Evolutionary conservation across 2,888 invertebrate species (phyloP).

Genomic region (Pandemis heparana): DNA sequence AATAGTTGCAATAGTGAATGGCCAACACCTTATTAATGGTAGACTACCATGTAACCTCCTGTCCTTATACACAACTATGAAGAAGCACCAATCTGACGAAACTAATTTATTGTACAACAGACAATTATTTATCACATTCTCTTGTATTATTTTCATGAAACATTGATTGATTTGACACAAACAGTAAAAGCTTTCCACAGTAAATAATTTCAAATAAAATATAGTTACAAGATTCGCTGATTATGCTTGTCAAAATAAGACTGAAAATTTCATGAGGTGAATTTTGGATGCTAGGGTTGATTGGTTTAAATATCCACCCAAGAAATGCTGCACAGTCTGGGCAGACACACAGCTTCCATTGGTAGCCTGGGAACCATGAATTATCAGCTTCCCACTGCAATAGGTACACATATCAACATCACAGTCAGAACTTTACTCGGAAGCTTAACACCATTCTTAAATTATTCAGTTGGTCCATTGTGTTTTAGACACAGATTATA

Average conservation of each 20-base stretch:
- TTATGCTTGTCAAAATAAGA: slow-evolving; percentile 61
- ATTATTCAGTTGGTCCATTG: background rate
- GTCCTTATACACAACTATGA: background rate
- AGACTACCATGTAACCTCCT: too few relatives aligned
- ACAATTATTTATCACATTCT: slow-evolving; percentile 2
- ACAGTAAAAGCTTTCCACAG: slow-evolving; percentile 39
- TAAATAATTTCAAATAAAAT: slow-evolving; percentile 42
- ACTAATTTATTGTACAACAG: background rate
- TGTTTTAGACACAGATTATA: background rate
- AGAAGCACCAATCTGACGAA: background rate
- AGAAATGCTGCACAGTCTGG: slow-evolving; percentile 83
- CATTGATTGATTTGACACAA: slow-evolving; percentile 44
- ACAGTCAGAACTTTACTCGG: background rate
- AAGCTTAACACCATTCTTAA: background rate
- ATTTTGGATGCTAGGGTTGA: slow-evolving; percentile 50
- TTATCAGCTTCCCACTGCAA: slow-evolving; percentile 82
- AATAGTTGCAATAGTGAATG: too few relatives aligned
- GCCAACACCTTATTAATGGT: too few relatives aligned
- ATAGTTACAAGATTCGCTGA: slow-evolving; percentile 73
- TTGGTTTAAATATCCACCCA: slow-evolving; percentile 85
- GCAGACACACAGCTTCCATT: slow-evolving; percentile 85
- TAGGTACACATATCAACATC: slow-evolving; percentile 8
- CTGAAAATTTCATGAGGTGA: slow-evolving; percentile 59
- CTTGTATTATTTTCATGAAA: slow-evolving; percentile 37
- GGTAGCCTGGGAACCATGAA: slow-evolving; percentile 87